Evolutionary conservation across 2,797 vertebrate species (phyloP).

Genomic region (Scarus forsteni): DNA sequence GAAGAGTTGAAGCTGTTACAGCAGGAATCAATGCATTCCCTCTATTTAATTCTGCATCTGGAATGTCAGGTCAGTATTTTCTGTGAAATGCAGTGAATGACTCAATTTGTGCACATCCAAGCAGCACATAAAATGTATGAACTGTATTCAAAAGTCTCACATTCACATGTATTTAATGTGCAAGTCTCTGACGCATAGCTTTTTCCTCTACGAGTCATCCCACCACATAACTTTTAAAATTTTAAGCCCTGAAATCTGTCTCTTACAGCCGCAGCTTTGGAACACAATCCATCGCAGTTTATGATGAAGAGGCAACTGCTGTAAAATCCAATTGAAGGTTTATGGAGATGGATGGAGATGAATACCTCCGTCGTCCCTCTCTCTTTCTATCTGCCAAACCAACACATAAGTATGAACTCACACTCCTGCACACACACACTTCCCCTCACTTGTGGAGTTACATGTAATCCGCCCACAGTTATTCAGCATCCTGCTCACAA

Average conservation of each 20-base stretch:
- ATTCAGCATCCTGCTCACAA: constrained; percentile 41
- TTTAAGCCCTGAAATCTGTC: constrained; percentile 60
- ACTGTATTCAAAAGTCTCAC: constrained; percentile 8
- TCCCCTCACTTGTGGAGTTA: constrained; percentile 28
- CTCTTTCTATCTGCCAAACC: constrained; percentile 13
- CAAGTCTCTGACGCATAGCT: constrained; percentile 30
- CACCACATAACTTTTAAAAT: constrained; percentile 40
- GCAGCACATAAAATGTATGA: constrained; percentile 7
- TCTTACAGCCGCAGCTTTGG: constrained; percentile 52
- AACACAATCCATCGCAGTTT: constrained; percentile 52
- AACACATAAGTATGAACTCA: constrained; percentile 17
- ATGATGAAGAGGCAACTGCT: constrained; percentile 72
- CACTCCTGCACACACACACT: constrained; percentile 27
- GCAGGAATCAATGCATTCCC: no score
- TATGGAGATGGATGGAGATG: constrained; percentile 59
- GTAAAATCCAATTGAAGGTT: constrained; percentile 68
- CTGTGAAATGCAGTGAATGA: constrained; percentile 5
- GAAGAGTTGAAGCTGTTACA: no score
- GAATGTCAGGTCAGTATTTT: no score
- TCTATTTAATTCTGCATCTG: no score
- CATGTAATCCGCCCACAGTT: constrained; percentile 65
- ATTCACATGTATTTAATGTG: constrained; percentile 26
- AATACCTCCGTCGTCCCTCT: constrained; percentile 33
- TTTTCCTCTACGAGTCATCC: constrained; percentile 26
- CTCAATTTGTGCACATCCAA: constrained; percentile 12